Conservation (phyloP, 2,888 invertebrate genomes). For the Cloeon dipterum region DNA sequence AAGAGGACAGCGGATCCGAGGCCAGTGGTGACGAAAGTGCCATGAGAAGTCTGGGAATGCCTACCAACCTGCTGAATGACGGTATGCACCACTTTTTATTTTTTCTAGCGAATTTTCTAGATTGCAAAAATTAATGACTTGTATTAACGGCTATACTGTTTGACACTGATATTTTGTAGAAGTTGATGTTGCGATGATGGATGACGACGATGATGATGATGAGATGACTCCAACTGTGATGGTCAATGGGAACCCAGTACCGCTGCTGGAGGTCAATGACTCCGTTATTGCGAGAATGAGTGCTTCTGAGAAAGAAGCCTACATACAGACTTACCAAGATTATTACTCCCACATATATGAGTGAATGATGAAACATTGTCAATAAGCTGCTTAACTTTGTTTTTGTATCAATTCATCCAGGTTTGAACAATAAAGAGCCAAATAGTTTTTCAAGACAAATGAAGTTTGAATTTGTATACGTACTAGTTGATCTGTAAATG, state of each 20-base stretch:
- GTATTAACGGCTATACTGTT: no score
- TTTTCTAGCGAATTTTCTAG: not conserved
- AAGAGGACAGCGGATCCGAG: conserved; percentile 29
- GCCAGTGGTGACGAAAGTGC: conserved; percentile 55
- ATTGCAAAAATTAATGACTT: no score
- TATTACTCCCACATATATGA: conserved; percentile 77
- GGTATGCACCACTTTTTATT: no score
- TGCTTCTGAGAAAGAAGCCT: conserved; percentile 75
- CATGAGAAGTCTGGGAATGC: no score
- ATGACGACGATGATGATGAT: conserved; percentile 46
- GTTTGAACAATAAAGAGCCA: no score
- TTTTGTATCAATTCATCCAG: no score
- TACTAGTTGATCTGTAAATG: no score
- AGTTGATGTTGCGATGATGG: conserved; percentile 43
- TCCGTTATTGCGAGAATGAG: conserved; percentile 76
- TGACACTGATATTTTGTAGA: conserved; percentile 21
- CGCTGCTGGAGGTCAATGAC: conserved; percentile 68
- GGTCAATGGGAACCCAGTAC: conserved; percentile 55
- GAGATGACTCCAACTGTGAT: conserved; percentile 59
- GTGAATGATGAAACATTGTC: no score
- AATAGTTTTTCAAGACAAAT: no score
- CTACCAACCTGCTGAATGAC: no score
- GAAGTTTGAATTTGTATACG: no score
- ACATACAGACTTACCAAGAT: conserved; percentile 84
- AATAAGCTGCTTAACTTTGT: no score